Base-by-base conservation (phyloP, 2,888 invertebrate genomes). In the Brachyptera risi region DNA sequence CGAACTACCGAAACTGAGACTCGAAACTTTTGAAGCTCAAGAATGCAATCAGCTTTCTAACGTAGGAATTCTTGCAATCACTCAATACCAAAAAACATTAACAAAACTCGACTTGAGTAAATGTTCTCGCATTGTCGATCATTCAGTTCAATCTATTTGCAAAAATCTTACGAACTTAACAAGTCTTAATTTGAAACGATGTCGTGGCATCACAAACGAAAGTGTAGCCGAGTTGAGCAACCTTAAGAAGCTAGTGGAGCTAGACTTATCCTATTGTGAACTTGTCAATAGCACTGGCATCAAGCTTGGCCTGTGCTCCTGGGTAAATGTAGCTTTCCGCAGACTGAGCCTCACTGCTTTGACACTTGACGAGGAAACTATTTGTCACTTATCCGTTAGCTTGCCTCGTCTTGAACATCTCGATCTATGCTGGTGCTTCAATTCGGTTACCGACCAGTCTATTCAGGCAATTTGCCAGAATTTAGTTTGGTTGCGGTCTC, bases 231-330 rank as follows among this genome's bases (percentile, higher is more conserved):
- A 81, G 66, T 69, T 89, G 38, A 71, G 76, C 23, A 78, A 79
- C 60, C 72, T 88, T 5, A 78, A 75, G 56, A 78, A 79, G 51
- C 71, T 89, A 4, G 80, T 78, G 67, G 74, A 75, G 17, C 71
- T 89, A 50, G 85, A 88, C 69, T 80, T 89, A 51, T 85, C 88
- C 0, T 83, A 84, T 65, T 86, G 87, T 71, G 84, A 84, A 71
- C 76, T 80, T 59, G 76, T 88, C 26, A 83, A 83, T 24, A 81
- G 82, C 63, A 77, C 77, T 42, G 86, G 86, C 0, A 74, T 88
- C 27, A 76, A 79, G 60, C 77, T 15, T 13, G 65, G 58, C 9
- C 42, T 65, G n/a, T 65, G 65, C 42, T 40, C 58, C 2, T 23
- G 23, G 21, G 56, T 64, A 7, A 63, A 63, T 47, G 19, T 26